Percentiles rank a stretch among this genome's conserved stretches.
Evolutionary conservation across 2,113 vertebrate species (phyloP).

Genomic region (Rissa tridactyla): DNA sequence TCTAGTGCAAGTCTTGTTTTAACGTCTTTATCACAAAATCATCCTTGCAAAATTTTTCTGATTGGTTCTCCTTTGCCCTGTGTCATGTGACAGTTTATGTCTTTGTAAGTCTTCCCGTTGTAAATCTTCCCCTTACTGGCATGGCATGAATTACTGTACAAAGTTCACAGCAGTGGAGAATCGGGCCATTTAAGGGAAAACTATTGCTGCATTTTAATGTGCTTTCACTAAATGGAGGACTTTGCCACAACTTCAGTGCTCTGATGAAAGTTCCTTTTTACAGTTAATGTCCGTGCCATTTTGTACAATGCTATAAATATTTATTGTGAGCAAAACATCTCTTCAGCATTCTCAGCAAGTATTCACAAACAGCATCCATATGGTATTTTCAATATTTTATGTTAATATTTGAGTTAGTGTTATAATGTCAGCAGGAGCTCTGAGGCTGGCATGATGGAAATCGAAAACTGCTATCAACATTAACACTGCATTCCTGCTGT

Average conservation of each 20-base stretch:
- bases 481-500: constrained; percentile 9
- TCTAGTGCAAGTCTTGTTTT: not conserved
- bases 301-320: constrained; percentile 24
- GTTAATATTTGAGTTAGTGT: constrained; percentile 63
- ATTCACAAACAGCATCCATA: constrained; percentile 37
- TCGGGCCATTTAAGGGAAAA: not conserved
- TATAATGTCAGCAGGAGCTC: constrained; percentile 49
- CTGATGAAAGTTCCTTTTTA: not conserved
- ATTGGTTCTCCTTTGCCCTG: not conserved
- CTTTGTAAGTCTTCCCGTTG: not conserved
- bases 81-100: not conserved
- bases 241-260: not conserved
- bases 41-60: not conserved
- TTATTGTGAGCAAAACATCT: not conserved
- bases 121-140: not conserved
- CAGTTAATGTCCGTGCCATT: not conserved
- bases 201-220: not conserved
- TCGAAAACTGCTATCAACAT: constrained; percentile 7
- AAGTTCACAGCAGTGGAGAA: not conserved
- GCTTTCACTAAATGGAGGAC: not conserved
- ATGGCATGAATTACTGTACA: not conserved
- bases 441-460: constrained; percentile 36
- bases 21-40: not conserved
- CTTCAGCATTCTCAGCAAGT: constrained; percentile 32
- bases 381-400: constrained; percentile 67